These are phyloP conservation scores for Argyrosomus japonicus DNA, from an alignment of 2,113 vertebrate species.

Conservation along the genomic window DNA sequence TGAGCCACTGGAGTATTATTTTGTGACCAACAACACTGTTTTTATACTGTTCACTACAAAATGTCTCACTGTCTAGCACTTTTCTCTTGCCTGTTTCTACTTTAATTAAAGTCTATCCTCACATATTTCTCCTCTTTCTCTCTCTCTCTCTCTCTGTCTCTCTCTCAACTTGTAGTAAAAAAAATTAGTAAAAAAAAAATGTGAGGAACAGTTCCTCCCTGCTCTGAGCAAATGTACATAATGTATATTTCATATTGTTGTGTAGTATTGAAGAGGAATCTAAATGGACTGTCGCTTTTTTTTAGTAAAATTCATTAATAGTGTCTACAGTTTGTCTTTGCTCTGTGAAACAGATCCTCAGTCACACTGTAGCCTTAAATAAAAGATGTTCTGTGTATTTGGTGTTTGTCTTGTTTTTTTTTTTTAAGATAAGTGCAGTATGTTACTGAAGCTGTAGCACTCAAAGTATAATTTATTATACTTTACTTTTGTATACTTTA, in stretches of 20 bases:
- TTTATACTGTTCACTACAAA: slow-evolving; percentile 49
- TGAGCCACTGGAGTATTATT: slow-evolving; percentile 67
- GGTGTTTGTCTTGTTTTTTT: slow-evolving; percentile 9
- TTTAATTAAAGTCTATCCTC: slow-evolving; percentile 6
- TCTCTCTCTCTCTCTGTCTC: slow-evolving; percentile 3
- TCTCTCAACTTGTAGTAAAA: slow-evolving; percentile 12
- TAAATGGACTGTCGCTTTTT: slow-evolving; percentile 43
- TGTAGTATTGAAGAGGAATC: slow-evolving; percentile 57
- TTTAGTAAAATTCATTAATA: slow-evolving; percentile 50
- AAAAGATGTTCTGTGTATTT: slow-evolving; percentile 59
- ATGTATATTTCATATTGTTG: slow-evolving; percentile 71
- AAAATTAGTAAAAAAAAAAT: slow-evolving; percentile 46
- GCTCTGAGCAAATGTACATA: slow-evolving; percentile 68
- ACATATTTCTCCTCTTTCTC: slow-evolving; percentile 21
- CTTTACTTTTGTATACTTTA: too few species aligned
- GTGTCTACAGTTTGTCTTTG: slow-evolving; percentile 57
- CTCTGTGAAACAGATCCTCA: slow-evolving; percentile 54
- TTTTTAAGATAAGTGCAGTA: not conserved
- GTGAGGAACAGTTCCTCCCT: slow-evolving; percentile 31
- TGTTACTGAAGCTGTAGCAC: not conserved
- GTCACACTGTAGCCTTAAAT: slow-evolving; percentile 62
- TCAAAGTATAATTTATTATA: not conserved
- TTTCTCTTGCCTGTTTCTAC: slow-evolving; percentile 3
- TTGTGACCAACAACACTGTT: slow-evolving; percentile 59
- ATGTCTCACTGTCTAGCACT: slow-evolving; percentile 6